Conservation (phyloP, 2,888 invertebrate species). For the Mayetiola destructor region DNA sequence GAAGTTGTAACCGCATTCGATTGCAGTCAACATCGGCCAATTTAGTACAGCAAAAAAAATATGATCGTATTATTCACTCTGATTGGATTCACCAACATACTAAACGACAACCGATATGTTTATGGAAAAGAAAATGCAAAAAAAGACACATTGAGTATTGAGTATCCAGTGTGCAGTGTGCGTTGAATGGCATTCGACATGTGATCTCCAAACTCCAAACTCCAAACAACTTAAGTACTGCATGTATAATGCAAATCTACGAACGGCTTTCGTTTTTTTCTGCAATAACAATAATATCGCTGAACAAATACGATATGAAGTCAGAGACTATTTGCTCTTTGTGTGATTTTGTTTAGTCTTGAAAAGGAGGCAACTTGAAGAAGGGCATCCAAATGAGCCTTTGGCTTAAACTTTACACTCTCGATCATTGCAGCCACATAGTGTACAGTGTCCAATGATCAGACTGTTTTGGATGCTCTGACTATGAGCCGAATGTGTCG, state of each 20-base stretch:
- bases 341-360: no score
- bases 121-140: neutral
- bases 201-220: neutral
- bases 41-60: neutral
- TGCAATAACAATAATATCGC: neutral
- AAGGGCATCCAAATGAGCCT: no score
- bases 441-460: no score
- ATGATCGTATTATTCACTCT: no score
- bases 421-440: no score
- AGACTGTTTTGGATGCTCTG: no score
- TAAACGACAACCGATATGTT: neutral
- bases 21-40: neutral
- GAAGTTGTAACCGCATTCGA: neutral
- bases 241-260: no score
- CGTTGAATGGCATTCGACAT: constrained; percentile 8
- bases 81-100: no score
- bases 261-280: neutral
- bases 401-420: no score
- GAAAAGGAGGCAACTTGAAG: no score
- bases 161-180: neutral
- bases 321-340: no score
- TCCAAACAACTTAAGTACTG: neutral
- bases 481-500: no score
- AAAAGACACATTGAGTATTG: neutral
- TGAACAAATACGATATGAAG: neutral